Evolutionary conservation across 1,140 invertebrate genomes (phyloP).

Genomic region (Laodelphax striatellus): DNA sequence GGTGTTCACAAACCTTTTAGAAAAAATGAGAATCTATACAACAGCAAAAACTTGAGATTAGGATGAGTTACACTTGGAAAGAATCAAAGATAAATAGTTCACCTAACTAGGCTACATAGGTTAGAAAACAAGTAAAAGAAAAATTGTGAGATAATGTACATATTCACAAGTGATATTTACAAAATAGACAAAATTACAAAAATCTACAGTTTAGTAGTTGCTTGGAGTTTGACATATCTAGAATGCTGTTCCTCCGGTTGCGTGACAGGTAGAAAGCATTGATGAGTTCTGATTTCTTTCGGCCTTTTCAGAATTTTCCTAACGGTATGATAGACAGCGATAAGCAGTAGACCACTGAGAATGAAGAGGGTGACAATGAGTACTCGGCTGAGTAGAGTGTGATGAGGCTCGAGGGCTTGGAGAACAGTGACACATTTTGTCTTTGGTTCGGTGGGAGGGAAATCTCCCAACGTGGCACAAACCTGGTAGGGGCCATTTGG

Average conservation of each 20-base stretch:
- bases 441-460: constrained; percentile 17
- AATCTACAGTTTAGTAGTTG: constrained; percentile 39
- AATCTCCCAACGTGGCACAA: constrained; percentile 20
- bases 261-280: constrained; percentile 35
- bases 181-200: background rate
- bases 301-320: constrained; percentile 28
- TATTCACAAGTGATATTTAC: background rate
- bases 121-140: too few relatives aligned
- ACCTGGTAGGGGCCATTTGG: constrained; percentile 25
- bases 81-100: too few relatives aligned
- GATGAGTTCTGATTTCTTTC: constrained; percentile 22
- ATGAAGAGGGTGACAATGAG: constrained; percentile 27
- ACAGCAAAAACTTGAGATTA: too few relatives aligned
- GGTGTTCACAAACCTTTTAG: too few relatives aligned
- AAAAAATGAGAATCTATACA: too few relatives aligned
- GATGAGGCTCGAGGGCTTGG: constrained; percentile 14
- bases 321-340: constrained; percentile 25
- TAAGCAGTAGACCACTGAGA: constrained; percentile 21
- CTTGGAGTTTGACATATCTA: constrained; percentile 39
- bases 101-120: too few relatives aligned
- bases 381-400: constrained; percentile 25
- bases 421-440: constrained; percentile 28
- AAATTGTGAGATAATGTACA: too few relatives aligned
- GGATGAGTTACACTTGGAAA: too few relatives aligned
- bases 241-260: constrained; percentile 37